Percentiles rank a stretch among this genome's conserved stretches.
These are phyloP conservation scores for Nasonia giraulti DNA, from an alignment of 1,140 invertebrate genomes.

Conservation along the genomic window DNA sequence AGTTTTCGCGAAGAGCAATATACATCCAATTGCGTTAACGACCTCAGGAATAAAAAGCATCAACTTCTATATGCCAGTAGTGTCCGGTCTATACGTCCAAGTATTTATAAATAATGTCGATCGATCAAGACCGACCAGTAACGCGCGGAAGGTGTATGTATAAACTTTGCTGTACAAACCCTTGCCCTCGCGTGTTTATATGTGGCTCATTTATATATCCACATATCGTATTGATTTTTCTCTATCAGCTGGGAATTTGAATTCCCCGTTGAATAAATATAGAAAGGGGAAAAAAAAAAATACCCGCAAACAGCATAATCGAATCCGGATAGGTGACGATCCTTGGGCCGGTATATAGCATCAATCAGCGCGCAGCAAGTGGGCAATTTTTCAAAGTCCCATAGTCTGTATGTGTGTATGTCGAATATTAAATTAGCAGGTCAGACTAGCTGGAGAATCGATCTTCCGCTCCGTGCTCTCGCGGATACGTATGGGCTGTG, in stretches of 20 bases:
- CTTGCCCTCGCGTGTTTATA: not conserved
- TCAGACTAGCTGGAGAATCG: not conserved
- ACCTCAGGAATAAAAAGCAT: too few relatives aligned
- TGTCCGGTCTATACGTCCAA: not conserved
- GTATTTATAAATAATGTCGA: slow-evolving; percentile 46
- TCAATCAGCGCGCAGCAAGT: not conserved
- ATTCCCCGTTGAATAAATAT: too few relatives aligned
- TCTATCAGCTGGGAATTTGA: too few relatives aligned
- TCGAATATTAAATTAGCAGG: slow-evolving; percentile 36
- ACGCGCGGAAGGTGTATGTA: not conserved
- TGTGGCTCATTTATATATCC: not conserved
- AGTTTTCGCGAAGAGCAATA: too few relatives aligned
- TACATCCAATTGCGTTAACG: too few relatives aligned
- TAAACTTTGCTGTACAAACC: not conserved
- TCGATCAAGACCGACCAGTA: slow-evolving; percentile 22
- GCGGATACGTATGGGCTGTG: too few relatives aligned
- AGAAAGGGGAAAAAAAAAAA: too few relatives aligned
- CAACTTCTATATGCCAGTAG: too few relatives aligned
- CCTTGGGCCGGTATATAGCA: too few relatives aligned
- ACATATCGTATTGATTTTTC: too few relatives aligned
- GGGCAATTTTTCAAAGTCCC: not conserved
- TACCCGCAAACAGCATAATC: too few relatives aligned
- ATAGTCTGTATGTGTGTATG: not conserved
- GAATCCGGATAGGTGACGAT: too few relatives aligned
- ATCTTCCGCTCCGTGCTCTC: not conserved